Percentiles rank a stretch among this genome's conserved stretches.
phyloP scores from a whole-genome alignment of 2,888 invertebrate genomes.

The Chrysina gloriosa region DNA sequence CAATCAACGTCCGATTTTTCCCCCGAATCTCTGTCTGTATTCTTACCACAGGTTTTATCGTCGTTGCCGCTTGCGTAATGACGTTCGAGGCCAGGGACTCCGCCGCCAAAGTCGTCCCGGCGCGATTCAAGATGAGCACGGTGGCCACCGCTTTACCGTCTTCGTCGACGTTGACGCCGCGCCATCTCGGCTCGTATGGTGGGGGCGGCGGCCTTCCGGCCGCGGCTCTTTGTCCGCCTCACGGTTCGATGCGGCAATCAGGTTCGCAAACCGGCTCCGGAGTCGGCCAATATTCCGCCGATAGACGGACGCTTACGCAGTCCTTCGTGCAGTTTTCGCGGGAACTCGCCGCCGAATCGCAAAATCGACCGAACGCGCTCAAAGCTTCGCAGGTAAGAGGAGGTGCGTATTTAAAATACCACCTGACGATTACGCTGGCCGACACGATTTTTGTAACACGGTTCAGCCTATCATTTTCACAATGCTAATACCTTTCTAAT shows the following conservation, averaged over 20 bases:
- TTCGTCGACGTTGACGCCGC: slow-evolving; percentile 24
- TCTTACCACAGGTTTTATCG: slow-evolving; percentile 80
- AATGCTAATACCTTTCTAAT: too few species aligned
- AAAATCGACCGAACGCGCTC: slow-evolving; percentile 55
- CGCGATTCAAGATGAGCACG: slow-evolving; percentile 69
- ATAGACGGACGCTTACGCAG: slow-evolving; percentile 59
- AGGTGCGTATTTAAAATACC: too few species aligned
- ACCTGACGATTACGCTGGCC: too few species aligned
- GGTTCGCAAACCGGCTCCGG: slow-evolving; percentile 57
- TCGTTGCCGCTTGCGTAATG: slow-evolving; percentile 97
- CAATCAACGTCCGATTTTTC: too few species aligned
- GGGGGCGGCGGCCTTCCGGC: slow-evolving; percentile 24
- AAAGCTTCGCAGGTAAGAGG: slow-evolving; percentile 59
- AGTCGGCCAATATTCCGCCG: slow-evolving; percentile 43
- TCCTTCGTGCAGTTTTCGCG: slow-evolving; percentile 68
- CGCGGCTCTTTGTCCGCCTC: slow-evolving; percentile 48
- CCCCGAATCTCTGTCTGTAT: not conserved
- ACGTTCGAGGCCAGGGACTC: slow-evolving; percentile 98
- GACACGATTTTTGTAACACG: too few species aligned
- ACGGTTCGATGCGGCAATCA: slow-evolving; percentile 60
- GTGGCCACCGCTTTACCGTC: slow-evolving; percentile 42
- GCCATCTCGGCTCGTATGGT: slow-evolving; percentile 42
- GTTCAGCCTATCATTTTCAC: too few species aligned
- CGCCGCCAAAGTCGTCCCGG: slow-evolving; percentile 91
- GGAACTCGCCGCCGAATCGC: slow-evolving; percentile 61